Conservation (phyloP, 2,888 invertebrate genomes). For the Limenitis camilla region DNA sequence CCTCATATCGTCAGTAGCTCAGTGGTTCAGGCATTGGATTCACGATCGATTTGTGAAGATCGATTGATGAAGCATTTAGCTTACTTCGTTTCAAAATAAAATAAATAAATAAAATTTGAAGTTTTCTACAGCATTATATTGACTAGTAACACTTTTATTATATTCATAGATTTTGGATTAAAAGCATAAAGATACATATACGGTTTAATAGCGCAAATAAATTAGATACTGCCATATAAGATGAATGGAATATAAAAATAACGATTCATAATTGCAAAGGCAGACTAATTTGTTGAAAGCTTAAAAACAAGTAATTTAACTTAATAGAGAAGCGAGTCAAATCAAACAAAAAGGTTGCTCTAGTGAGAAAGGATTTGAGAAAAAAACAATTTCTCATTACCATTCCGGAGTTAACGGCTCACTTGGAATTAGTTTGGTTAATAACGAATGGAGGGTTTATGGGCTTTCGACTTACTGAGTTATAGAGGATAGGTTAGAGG, state of each 20-base stretch:
- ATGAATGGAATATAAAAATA: not conserved
- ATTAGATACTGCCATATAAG: not conserved
- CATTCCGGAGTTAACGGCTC: slow-evolving; percentile 47
- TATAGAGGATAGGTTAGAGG: slow-evolving; percentile 3
- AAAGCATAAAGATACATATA: slow-evolving; percentile 8
- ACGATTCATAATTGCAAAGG: slow-evolving; percentile 1
- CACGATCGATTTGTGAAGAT: too few species aligned
- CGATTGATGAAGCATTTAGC: too few species aligned
- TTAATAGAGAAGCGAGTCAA: slow-evolving; percentile 2
- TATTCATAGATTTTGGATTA: not conserved
- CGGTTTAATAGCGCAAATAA: not conserved
- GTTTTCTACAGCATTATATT: too few species aligned
- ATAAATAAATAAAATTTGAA: too few species aligned
- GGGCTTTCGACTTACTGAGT: slow-evolving; percentile 26
- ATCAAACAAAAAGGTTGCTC: slow-evolving; percentile 18
- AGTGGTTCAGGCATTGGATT: too few species aligned
- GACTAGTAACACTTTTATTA: too few species aligned
- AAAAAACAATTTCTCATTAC: slow-evolving; percentile 45
- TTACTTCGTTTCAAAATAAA: too few species aligned
- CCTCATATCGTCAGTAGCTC: too few species aligned
- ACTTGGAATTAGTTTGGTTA: slow-evolving; percentile 49
- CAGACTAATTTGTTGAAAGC: slow-evolving; percentile 1
- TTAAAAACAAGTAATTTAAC: not conserved
- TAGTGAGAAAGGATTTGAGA: slow-evolving; percentile 20
- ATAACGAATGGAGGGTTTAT: slow-evolving; percentile 49